Evolutionary conservation across 2,797 vertebrate genomes (phyloP), one percentile per base, ranked within the genome.

Genomic region (Tamandua tetradactyla): DNA sequence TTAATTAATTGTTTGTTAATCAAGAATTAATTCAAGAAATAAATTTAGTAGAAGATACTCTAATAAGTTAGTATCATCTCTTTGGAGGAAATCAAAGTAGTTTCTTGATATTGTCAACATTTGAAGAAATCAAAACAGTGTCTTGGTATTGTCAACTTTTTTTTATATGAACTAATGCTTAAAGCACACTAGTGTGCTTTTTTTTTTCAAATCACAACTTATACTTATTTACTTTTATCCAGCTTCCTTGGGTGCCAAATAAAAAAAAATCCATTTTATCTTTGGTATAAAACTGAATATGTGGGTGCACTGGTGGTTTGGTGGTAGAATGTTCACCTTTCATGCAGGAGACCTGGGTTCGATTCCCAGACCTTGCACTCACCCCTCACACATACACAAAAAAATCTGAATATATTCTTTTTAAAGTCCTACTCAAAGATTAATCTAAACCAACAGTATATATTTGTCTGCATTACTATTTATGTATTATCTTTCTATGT

Each of bases 1-100:
- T 93, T 47, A 86, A 89, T 61, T 96, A 32, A 78, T 52, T 86
- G 78, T 95, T 23, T 83, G 47, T 84, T 93, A 30, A 66, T n/a
- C 7, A 49, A 74, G 5, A 79, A 61, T 87, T 68, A 76, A 93
- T 22, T 92, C 40, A 68, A 27, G 47, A 89, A 93, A 59, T 11
- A 76, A 82, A 87, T 75, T 3, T 61, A 93, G 32, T 87, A 75
- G 8, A 72, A 1, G 10, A 78, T 55, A 66, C 6, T 37, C 23
- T 35, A 64, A 59, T 17, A 80, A 42, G 32, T 91, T 47, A 27
- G 68, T 69, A 71, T 11, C 5, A 55, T 59, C 9, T 89, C 18
- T 75, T 93, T 52, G 40, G 49, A 85, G 83, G 15, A 82, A 93
- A 68, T 74, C 23, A 78, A 78, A 80, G 44, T 2, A 47, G 92